Evolutionary conservation across 2,113 vertebrate species (phyloP).

Genomic region (Tragulus kanchil): DNA sequence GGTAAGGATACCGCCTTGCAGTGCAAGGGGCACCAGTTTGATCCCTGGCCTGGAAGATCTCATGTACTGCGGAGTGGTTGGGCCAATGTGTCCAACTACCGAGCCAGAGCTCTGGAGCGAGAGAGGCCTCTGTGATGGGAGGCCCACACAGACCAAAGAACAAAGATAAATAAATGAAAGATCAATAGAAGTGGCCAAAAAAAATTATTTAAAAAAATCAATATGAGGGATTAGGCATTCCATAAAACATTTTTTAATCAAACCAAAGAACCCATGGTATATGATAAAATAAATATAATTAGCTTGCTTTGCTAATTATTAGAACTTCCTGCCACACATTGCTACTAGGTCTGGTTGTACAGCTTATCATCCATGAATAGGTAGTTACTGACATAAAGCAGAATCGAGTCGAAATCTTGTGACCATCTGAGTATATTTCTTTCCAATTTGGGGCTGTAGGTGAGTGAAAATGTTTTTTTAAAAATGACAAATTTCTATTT

Average conservation of each 20-base stretch:
- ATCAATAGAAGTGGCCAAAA: too few relatives aligned
- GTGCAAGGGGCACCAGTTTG: too few relatives aligned
- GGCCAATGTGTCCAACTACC: too few relatives aligned
- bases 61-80: too few relatives aligned
- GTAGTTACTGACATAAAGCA: neutral
- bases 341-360: neutral
- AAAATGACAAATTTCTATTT: neutral
- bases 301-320: neutral
- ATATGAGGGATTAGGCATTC: neutral
- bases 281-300: neutral
- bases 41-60: too few relatives aligned
- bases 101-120: too few relatives aligned
- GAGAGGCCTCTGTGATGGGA: too few relatives aligned
- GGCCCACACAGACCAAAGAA: too few relatives aligned
- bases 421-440: neutral
- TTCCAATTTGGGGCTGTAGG: neutral
- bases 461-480: neutral
- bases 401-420: neutral
- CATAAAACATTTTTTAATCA: conserved; percentile 32
- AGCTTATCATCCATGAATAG: neutral
- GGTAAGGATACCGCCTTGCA: too few relatives aligned
- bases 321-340: neutral
- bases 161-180: too few relatives aligned
- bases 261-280: neutral
- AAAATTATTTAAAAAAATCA: neutral